These are phyloP conservation scores for Cotesia glomerata DNA, from an alignment of 1,140 invertebrate species.

Conservation along the genomic window DNA sequence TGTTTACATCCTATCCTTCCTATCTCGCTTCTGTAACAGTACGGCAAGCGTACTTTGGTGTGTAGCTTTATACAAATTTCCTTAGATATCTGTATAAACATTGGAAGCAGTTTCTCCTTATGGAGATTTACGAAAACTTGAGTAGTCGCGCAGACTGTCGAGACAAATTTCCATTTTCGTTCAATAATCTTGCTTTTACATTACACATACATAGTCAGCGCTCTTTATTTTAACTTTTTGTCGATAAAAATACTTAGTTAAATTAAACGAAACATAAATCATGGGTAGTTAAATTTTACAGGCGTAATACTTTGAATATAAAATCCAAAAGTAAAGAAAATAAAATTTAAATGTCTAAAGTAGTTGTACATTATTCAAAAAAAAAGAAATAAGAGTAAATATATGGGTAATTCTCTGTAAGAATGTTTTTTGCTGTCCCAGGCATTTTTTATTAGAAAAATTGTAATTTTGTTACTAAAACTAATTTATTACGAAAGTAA, in stretches of 20 bases:
- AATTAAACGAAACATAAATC: not conserved
- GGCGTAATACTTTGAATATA: not conserved
- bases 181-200: not conserved
- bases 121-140: constrained; percentile 2
- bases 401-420: too few relatives aligned
- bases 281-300: not conserved
- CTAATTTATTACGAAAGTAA: too few relatives aligned
- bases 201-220: not conserved
- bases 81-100: constrained; percentile 31
- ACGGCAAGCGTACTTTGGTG: constrained; percentile 3
- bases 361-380: not conserved
- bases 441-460: too few relatives aligned
- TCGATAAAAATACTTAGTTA: not conserved
- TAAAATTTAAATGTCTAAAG: too few relatives aligned
- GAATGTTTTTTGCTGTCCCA: too few relatives aligned
- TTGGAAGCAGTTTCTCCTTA: constrained; percentile 18
- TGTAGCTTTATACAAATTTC: constrained; percentile 29
- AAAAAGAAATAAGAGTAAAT: not conserved
- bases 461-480: too few relatives aligned
- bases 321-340: too few relatives aligned
- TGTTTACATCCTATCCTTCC: not conserved
- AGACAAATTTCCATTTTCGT: constrained; percentile 5
- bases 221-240: not conserved
- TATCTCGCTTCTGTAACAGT: not conserved
- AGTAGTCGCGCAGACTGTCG: not conserved